phyloP scores from a whole-genome alignment of 2,888 invertebrate genomes.

The Augochlorella aurata region DNA sequence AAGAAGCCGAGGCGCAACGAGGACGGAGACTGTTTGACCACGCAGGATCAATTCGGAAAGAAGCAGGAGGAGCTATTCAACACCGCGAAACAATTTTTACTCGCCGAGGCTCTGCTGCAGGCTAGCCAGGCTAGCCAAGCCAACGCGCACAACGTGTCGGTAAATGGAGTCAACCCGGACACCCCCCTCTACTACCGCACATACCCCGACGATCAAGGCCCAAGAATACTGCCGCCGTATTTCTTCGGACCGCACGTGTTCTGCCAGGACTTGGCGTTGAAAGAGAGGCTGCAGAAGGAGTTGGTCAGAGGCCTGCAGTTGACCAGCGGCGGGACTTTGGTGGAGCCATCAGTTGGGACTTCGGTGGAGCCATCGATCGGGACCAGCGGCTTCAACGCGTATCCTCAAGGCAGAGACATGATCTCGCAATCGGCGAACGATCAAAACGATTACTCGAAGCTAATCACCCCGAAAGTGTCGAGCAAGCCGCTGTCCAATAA shows the following conservation, averaged over 20 bases:
- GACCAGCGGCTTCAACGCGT: conserved; percentile 63
- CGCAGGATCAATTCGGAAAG: conserved; percentile 54
- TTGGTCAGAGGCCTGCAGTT: conserved; percentile 86
- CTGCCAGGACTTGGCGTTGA: conserved; percentile 85
- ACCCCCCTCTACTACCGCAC: conserved; percentile 78
- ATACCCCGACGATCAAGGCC: conserved; percentile 83
- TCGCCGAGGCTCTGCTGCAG: conserved; percentile 87
- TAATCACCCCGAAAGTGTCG: conserved; percentile 58
- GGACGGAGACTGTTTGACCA: conserved; percentile 65
- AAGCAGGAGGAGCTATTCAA: conserved; percentile 72
- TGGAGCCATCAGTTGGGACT: conserved; percentile 79
- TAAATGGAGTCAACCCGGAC: conserved; percentile 77
- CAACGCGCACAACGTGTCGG: conserved; percentile 63
- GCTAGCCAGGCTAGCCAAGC: conserved; percentile 76
- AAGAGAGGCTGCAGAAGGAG: conserved; percentile 87
- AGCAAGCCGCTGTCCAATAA: conserved; percentile 51
- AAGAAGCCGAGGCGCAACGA: conserved; percentile 84
- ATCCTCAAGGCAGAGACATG: conserved; percentile 62
- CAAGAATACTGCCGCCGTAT: conserved; percentile 85
- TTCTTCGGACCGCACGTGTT: conserved; percentile 87
- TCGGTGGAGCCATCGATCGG: conserved; percentile 76
- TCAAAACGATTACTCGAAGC: conserved; percentile 66
- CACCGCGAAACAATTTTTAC: conserved; percentile 84
- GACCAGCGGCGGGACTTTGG: conserved; percentile 87
- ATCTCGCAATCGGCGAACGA: conserved; percentile 53